Evolutionary conservation across 1,140 invertebrate genomes (phyloP), one percentile per base, ranked within the genome.

Genomic region (Cyphomyrmex costatus): DNA sequence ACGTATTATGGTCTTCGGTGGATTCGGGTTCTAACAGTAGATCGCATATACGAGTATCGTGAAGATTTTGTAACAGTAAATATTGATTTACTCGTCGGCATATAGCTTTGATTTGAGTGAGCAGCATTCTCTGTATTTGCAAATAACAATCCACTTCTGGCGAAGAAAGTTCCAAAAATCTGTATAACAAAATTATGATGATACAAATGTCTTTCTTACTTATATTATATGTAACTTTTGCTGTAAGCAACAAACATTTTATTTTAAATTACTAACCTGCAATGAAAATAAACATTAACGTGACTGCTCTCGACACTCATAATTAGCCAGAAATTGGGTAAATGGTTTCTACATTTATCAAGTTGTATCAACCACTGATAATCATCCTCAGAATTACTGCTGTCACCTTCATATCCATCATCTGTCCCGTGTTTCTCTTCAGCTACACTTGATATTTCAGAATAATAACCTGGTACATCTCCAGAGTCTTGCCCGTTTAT

Each of bases 321-420:
- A 68, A 98, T 97, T 1, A 98, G 94, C 97, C 97, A 98, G 93
- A 98, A 98, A 91, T 97, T 96, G 0, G 97, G 97, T n/a, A 97
- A 91, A 24, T 93, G 88, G 30, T 95, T 93, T 79, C 96, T 92
- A 65, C 95, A 95, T 58, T 94, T 95, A 80, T 96, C 96, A 4
- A 96, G 89, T 74, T 96, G 95, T 74, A 94, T 93, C 10, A 96
- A 89, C 96, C 96, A 97, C 60, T 96, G 95, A 87, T 95, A 96
- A 80, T 97, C 96, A 79, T 96, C 96, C 42, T 96, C 96, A 3
- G 91, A 92, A 78, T 93, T 92, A 71, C 92, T 94, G 56, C 96
- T 96, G 85, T 96, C 96, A 1, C 96, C 96, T 82, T 97, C 96
- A 92, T 96, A 97, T 42, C 96, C 96, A 93, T 96, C 95, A 73